phyloP scores from a whole-genome alignment of 2,113 vertebrate species.

The Rhineura floridana region DNA sequence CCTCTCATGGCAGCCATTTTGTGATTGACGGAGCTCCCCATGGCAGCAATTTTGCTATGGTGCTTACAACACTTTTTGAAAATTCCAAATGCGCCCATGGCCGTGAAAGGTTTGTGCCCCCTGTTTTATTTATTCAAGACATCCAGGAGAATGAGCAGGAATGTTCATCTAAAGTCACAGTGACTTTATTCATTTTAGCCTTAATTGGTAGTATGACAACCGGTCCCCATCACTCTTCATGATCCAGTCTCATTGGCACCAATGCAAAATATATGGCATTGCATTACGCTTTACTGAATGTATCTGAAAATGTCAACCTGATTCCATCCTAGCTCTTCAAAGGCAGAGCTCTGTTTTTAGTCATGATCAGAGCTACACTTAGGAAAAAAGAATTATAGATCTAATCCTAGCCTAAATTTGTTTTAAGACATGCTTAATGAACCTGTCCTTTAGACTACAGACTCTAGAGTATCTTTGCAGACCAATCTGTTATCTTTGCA shows the following conservation, averaged over 20 bases:
- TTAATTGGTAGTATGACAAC: background rate
- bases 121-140: background rate
- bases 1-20: too few species aligned
- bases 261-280: constrained; percentile 10
- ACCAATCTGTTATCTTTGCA: too few species aligned
- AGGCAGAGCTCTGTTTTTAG: background rate
- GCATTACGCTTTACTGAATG: constrained; percentile 6
- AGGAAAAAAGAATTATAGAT: background rate
- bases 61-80: too few species aligned
- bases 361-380: background rate
- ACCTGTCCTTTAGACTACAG: too few species aligned
- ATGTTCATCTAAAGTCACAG: background rate
- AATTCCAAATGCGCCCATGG: too few species aligned
- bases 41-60: too few species aligned
- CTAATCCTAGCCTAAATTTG: background rate
- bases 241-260: background rate
- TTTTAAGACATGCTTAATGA: background rate
- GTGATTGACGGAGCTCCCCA: too few species aligned
- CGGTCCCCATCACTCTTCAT: background rate
- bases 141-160: background rate
- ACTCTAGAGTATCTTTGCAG: background rate
- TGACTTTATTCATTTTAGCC: background rate
- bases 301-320: background rate
- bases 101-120: too few species aligned
- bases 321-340: background rate